A percentile compares a stretch with the other conserved stretches of the same genome.
These are phyloP conservation scores for Glossophaga mutica DNA, from an alignment of 2,797 vertebrate genomes.

Conservation along the genomic window DNA sequence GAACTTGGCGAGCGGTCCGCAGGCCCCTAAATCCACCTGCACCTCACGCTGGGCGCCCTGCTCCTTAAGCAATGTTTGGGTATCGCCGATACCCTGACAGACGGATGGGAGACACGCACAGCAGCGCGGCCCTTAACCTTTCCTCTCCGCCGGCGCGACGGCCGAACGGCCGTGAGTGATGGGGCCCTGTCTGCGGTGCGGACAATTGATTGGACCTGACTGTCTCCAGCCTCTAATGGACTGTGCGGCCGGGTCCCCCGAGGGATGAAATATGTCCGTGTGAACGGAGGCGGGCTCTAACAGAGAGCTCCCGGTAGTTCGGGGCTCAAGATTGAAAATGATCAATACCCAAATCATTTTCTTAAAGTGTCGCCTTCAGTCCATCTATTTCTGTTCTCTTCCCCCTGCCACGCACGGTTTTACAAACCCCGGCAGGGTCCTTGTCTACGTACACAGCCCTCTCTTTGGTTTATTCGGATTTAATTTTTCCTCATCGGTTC, in stretches of 20 bases:
- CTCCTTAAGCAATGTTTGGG: constrained; percentile 78
- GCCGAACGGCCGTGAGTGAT: constrained; percentile 93
- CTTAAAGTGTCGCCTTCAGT: constrained; percentile 74
- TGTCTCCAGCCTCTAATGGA: constrained; percentile 87
- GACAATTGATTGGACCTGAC: constrained; percentile 91
- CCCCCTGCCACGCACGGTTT: neutral
- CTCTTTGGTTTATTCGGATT: neutral
- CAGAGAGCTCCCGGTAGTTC: constrained; percentile 77
- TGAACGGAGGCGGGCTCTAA: constrained; percentile 79
- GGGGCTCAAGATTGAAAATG: constrained; percentile 81
- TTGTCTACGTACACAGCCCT: neutral
- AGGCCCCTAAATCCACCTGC: constrained; percentile 11
- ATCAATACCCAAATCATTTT: constrained; percentile 82
- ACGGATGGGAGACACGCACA: constrained; percentile 82
- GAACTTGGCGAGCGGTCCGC: constrained; percentile 32
- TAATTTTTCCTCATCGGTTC: neutral
- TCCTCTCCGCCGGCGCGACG: constrained; percentile 90
- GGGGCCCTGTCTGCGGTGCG: constrained; percentile 86
- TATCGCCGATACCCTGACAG: constrained; percentile 79
- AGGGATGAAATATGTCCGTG: constrained; percentile 83
- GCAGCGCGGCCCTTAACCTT: constrained; percentile 88
- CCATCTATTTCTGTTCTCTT: constrained; percentile 67
- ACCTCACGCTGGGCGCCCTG: constrained; percentile 53
- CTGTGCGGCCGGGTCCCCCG: constrained; percentile 86
- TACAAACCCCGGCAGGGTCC: neutral